phyloP scores from a whole-genome alignment of 2,888 invertebrate species.

The Drosophila nr. fundita region DNA sequence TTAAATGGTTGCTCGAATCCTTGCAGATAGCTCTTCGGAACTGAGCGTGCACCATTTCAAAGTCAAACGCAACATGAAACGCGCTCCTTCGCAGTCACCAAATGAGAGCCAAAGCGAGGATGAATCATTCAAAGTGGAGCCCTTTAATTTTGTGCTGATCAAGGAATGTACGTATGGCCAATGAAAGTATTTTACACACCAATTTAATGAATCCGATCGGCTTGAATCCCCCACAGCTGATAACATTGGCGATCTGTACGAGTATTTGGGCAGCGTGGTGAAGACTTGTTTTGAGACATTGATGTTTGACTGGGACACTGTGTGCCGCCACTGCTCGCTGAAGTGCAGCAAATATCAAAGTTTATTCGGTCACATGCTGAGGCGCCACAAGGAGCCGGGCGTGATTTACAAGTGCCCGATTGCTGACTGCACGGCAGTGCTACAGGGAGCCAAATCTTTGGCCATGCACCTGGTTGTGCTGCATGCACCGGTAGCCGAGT shows the following conservation, averaged over 20 bases:
- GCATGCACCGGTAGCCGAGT: constrained; percentile 79
- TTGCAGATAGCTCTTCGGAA: constrained; percentile 31
- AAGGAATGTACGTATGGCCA: constrained; percentile 54
- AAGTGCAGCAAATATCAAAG: constrained; percentile 59
- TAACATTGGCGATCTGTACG: constrained; percentile 57
- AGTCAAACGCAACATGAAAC: constrained; percentile 20
- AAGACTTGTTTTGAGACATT: constrained; percentile 72
- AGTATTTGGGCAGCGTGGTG: constrained; percentile 68
- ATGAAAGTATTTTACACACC: rapidly evolving
- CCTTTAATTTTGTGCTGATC: constrained; percentile 64
- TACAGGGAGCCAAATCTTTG: constrained; percentile 57
- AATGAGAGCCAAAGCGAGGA: constrained; percentile 51
- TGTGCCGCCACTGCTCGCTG: constrained; percentile 65
- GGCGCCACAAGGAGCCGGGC: constrained; percentile 42
- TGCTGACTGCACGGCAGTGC: constrained; percentile 51
- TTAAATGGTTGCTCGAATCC: background rate
- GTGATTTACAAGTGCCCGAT: constrained; percentile 71
- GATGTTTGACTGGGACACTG: constrained; percentile 65
- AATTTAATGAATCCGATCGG: background rate
- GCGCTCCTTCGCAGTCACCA: constrained; percentile 14
- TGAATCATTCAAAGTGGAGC: constrained; percentile 51
- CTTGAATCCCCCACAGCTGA: constrained; percentile 37
- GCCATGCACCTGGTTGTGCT: constrained; percentile 80
- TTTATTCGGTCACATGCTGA: constrained; percentile 59
- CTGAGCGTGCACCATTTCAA: constrained; percentile 33